A percentile compares a stretch with the other conserved stretches of the same genome.
phyloP scores from a whole-genome alignment of 1,140 invertebrate genomes.

The Diprion similis region DNA sequence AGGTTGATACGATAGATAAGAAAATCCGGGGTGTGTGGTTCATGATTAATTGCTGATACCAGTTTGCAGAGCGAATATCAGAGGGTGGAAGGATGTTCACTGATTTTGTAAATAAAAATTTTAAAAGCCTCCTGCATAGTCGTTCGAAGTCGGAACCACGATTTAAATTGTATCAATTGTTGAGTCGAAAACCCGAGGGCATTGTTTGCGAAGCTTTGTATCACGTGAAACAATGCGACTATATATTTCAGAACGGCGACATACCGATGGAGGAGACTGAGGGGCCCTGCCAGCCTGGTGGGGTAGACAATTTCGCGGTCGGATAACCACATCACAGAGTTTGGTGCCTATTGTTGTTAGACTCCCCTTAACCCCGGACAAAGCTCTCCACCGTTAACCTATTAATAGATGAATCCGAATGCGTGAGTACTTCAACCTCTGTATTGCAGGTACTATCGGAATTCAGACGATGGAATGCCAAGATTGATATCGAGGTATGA shows the following conservation, averaged over 20 bases:
- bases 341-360: conserved; percentile 1
- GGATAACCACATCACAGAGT: not conserved
- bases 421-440: too few species aligned
- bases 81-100: not conserved
- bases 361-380: not conserved
- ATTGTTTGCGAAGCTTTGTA: conserved; percentile 3
- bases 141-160: not conserved
- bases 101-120: not conserved
- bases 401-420: not conserved
- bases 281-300: not conserved
- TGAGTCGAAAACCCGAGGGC: not conserved
- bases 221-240: conserved; percentile 2
- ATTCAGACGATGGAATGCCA: too few species aligned
- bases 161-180: conserved; percentile 1
- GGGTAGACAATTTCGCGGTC: conserved; percentile 4
- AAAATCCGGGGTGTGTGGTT: not conserved
- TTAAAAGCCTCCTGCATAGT: not conserved
- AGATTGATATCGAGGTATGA: too few species aligned
- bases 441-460: too few species aligned
- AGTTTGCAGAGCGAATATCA: not conserved
- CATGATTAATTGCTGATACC: not conserved
- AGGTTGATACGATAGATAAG: too few species aligned
- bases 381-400: not conserved
- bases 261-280: conserved; percentile 7
- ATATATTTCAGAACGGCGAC: conserved; percentile 4